Evolutionary conservation across 2,113 vertebrate genomes (phyloP).

Genomic region (Okapia johnstoni): DNA sequence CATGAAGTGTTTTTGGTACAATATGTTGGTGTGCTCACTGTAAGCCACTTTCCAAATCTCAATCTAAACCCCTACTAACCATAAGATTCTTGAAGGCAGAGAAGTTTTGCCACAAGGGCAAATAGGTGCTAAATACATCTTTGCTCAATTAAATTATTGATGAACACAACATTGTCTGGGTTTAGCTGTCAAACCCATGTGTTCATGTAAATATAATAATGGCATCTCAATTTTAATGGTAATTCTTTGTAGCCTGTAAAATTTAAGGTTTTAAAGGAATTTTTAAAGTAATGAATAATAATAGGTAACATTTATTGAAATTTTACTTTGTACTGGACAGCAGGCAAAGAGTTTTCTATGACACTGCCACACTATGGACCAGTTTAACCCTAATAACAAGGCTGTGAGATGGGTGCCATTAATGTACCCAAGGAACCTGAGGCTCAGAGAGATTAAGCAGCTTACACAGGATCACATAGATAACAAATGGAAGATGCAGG

Average conservation of each 20-base stretch:
- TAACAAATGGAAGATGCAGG: background rate
- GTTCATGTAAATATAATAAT: background rate
- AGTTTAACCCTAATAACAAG: background rate
- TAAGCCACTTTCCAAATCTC: background rate
- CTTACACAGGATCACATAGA: background rate
- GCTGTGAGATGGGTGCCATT: background rate
- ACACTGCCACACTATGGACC: background rate
- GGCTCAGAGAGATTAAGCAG: background rate
- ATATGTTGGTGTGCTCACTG: background rate
- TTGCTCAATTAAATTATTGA: background rate
- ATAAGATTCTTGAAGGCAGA: background rate
- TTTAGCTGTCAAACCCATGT: background rate
- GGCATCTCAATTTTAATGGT: background rate
- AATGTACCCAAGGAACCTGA: background rate
- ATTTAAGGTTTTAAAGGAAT: constrained; percentile 10
- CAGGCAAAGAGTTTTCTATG: background rate
- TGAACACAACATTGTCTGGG: background rate
- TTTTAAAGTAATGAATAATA: background rate
- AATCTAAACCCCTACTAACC: background rate
- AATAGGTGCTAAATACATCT: background rate
- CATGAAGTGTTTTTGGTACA: background rate
- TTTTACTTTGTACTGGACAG: background rate
- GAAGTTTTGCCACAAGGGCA: background rate
- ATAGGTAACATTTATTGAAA: background rate
- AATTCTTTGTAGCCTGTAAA: background rate